Evolutionary conservation across 2,888 invertebrate species (phyloP).

Genomic region (Drosophila limbata): DNA sequence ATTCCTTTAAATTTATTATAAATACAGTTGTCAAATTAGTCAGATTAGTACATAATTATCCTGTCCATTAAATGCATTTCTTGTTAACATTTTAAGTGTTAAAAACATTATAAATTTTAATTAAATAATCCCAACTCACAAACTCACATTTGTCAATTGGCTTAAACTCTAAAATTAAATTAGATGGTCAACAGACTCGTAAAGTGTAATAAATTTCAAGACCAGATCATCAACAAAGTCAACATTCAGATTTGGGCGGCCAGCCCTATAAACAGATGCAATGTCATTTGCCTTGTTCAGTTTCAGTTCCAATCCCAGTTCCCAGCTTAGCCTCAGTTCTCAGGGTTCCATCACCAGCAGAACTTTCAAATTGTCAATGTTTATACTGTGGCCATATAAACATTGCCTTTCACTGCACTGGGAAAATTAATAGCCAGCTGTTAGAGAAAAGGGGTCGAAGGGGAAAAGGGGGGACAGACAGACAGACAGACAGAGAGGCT

Average conservation of each 20-base stretch:
- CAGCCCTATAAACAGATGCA: conserved; percentile 7
- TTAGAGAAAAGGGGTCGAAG: background rate
- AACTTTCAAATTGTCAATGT: conserved; percentile 54
- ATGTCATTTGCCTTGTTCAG: conserved; percentile 11
- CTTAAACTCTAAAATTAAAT: conserved; percentile 42
- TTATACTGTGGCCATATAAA: conserved; percentile 58
- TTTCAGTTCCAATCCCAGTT: background rate
- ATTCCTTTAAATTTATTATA: too few relatives aligned
- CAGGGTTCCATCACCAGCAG: conserved; percentile 26
- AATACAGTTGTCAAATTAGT: background rate
- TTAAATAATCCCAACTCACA: background rate
- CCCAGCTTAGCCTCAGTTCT: background rate
- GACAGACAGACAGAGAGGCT: conserved; percentile 12
- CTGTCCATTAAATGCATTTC: background rate
- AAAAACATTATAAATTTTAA: background rate
- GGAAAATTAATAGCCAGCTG: conserved; percentile 31
- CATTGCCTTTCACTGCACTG: conserved; percentile 48
- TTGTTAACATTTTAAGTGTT: background rate
- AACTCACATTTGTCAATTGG: conserved; percentile 44
- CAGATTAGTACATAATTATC: background rate
- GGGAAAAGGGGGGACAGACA: conserved; percentile 2
- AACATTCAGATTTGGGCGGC: conserved; percentile 20
- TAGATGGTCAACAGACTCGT: conserved; percentile 1
- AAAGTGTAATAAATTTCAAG: conserved; percentile 29
- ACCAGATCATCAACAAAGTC: conserved; percentile 31